Evolutionary conservation across 1,140 invertebrate genomes (phyloP).

Genomic region (Anastatus disparis): DNA sequence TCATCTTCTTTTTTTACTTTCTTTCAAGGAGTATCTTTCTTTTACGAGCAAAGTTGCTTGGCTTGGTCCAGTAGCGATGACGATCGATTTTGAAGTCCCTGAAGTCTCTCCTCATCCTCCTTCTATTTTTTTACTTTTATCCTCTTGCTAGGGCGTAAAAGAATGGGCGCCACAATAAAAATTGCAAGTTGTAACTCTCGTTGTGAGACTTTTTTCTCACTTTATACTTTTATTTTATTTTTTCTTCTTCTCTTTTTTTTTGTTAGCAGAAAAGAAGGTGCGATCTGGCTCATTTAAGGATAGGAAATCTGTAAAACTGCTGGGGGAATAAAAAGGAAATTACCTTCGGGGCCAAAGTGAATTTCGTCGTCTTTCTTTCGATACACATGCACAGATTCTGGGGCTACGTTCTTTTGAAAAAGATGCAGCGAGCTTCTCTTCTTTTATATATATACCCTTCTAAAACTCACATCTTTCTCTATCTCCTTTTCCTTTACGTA

Average conservation of each 20-base stretch:
- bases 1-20: not conserved
- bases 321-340: not conserved
- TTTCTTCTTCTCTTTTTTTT: not conserved
- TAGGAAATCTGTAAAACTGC: constrained; percentile 21
- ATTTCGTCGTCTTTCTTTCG: constrained; percentile 22
- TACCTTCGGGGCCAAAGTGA: constrained; percentile 19
- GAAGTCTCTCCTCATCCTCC: constrained; percentile 22
- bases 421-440: not conserved
- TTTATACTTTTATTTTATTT: not conserved
- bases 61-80: not conserved
- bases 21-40: not conserved
- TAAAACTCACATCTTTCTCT: constrained; percentile 10
- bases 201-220: not conserved
- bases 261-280: not conserved
- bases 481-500: not conserved
- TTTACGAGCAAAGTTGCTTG: constrained; percentile 31
- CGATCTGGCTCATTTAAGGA: constrained; percentile 6
- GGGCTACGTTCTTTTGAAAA: too few relatives aligned
- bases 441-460: constrained; percentile 8
- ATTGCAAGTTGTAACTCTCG: constrained; percentile 32
- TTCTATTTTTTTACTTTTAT: too few relatives aligned
- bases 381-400: not conserved
- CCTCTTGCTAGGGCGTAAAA: constrained; percentile 31
- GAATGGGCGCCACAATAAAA: constrained; percentile 37
- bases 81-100: constrained; percentile 35